These are phyloP conservation scores for Clytia hemisphaerica DNA, from an alignment of 30 jellyfish, hydroid and myxozoan genomes.

Conservation along the genomic window DNA sequence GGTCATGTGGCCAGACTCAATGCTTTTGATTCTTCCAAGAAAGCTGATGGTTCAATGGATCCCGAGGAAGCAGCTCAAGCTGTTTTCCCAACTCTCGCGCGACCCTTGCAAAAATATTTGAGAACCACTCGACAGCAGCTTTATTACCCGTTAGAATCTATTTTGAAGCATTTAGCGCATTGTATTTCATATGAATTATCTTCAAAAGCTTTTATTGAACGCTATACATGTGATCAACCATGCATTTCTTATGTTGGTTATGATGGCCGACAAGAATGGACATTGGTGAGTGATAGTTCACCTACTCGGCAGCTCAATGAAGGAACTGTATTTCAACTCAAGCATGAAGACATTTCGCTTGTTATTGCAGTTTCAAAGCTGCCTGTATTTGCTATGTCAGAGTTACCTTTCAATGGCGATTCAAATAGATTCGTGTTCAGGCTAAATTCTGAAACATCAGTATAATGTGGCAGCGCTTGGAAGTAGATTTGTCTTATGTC, in stretches of 20 bases:
- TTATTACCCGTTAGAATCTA: constrained; percentile 85
- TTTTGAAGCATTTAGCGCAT: constrained; percentile 88
- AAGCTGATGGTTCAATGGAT: constrained; percentile 83
- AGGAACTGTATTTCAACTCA: constrained; percentile 72
- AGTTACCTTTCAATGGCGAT: constrained; percentile 64
- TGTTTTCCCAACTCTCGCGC: constrained; percentile 87
- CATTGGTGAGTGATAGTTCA: constrained; percentile 59
- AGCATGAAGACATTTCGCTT: constrained; percentile 47
- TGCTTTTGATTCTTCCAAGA: constrained; percentile 40
- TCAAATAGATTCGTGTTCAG: constrained; percentile 72
- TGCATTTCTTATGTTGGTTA: constrained; percentile 62
- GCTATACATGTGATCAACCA: constrained; percentile 74
- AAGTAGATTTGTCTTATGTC: too few relatives aligned
- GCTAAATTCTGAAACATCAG: constrained; percentile 93
- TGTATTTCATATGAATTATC: constrained; percentile 83
- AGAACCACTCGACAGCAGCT: constrained; percentile 96
- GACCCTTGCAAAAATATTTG: constrained; percentile 92
- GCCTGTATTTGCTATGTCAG: constrained; percentile 67
- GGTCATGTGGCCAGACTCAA: constrained; percentile 85
- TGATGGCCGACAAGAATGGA: constrained; percentile 77
- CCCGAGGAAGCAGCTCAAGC: constrained; percentile 99
- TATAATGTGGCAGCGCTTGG: too few relatives aligned
- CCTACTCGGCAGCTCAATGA: constrained; percentile 70
- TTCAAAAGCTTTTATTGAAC: constrained; percentile 90
- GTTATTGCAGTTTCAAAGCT: constrained; percentile 80